These are phyloP conservation scores for Catharus ustulatus DNA, from an alignment of 2,797 vertebrate genomes.

Conservation along the genomic window DNA sequence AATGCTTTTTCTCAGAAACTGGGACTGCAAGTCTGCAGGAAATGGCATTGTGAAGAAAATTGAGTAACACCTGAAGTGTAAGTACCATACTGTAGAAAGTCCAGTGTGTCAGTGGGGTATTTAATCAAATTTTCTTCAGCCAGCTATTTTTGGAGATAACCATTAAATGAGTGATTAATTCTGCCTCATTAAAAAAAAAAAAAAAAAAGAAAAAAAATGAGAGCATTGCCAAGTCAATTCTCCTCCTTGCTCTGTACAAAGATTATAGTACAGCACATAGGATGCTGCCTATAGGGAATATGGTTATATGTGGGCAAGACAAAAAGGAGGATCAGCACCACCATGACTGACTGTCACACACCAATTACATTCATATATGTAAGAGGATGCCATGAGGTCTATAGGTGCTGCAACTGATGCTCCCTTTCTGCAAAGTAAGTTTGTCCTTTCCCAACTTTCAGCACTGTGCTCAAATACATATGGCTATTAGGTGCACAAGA, in stretches of 20 bases:
- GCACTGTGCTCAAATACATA: rapidly evolving
- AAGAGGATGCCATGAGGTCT: neutral
- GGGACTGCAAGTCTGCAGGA: neutral
- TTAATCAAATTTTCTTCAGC: neutral
- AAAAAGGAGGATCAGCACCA: neutral
- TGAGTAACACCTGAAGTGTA: neutral
- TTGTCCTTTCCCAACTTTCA: neutral
- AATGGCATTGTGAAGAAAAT: neutral
- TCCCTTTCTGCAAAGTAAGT: neutral
- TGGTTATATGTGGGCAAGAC: neutral
- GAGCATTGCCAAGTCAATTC: neutral
- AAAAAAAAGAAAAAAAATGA: neutral
- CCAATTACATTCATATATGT: neutral
- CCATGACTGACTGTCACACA: neutral
- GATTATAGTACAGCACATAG: neutral
- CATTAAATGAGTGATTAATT: neutral
- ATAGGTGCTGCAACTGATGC: neutral
- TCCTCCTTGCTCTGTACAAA: neutral
- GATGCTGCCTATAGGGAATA: neutral
- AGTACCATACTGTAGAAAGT: neutral
- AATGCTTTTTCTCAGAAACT: neutral
- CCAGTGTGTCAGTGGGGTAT: neutral
- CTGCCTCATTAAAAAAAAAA: neutral
- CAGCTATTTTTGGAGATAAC: neutral
- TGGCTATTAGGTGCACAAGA: neutral